These are phyloP conservation scores for Opisthograptis luteolata DNA, from an alignment of 2,888 invertebrate genomes.

Conservation along the genomic window DNA sequence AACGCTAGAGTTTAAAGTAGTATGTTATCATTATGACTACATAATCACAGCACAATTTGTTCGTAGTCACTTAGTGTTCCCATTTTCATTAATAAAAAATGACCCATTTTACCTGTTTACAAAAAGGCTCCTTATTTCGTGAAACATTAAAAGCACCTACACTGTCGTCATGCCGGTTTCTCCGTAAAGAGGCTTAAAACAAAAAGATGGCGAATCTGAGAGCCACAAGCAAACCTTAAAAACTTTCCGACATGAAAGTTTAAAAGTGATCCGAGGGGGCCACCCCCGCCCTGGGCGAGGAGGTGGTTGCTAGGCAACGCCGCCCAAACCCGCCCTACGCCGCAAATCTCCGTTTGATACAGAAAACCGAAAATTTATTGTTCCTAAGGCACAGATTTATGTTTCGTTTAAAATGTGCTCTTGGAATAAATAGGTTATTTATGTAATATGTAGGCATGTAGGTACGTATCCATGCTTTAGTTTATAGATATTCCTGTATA, in stretches of 20 bases:
- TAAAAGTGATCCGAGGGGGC: conserved; percentile 78
- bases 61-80: background rate
- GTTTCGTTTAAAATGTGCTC: conserved; percentile 41
- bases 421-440: background rate
- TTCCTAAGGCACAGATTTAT: conserved; percentile 62
- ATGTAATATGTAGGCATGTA: background rate
- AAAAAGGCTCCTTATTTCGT: conserved; percentile 25
- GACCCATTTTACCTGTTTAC: conserved; percentile 21
- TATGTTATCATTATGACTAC: too few relatives aligned
- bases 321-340: conserved; percentile 68
- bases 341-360: conserved; percentile 79
- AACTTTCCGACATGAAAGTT: conserved; percentile 84
- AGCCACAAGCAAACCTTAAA: conserved; percentile 81
- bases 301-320: conserved; percentile 74
- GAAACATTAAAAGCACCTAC: conserved; percentile 33
- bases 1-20: too few relatives aligned
- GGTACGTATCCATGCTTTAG: too few relatives aligned
- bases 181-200: conserved; percentile 67
- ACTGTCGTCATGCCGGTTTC: conserved; percentile 51
- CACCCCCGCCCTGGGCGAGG: conserved; percentile 37
- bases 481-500: too few relatives aligned
- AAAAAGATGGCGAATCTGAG: conserved; percentile 74
- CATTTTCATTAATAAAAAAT: conserved; percentile 10
- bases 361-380: conserved; percentile 75
- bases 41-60: conserved; percentile 9